phyloP scores from a whole-genome alignment of 35 echinoderm and acorn worm genomes.

The Anneissia japonica region DNA sequence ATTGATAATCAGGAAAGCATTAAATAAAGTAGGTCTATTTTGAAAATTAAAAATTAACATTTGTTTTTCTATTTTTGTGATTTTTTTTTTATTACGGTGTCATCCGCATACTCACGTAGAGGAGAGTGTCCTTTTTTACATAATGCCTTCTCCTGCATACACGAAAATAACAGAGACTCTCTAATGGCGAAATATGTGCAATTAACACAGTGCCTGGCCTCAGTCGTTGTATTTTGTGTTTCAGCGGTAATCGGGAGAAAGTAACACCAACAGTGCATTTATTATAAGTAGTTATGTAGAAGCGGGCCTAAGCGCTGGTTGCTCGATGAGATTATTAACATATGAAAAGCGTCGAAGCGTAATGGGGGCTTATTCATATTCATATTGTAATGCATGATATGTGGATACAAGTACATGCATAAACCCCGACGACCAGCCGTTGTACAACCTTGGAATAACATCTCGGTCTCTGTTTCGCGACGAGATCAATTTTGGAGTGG shows the following conservation, averaged over 20 bases:
- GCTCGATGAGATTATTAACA: background rate
- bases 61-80: no score
- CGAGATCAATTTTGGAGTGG: background rate
- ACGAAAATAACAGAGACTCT: background rate
- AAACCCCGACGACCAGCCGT: background rate
- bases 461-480: background rate
- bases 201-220: background rate
- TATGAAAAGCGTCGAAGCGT: background rate
- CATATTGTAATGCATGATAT: background rate
- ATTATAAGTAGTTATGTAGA: background rate
- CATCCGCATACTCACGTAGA: no score
- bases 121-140: no score
- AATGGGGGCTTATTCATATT: background rate
- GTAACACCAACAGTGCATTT: background rate
- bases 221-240: background rate
- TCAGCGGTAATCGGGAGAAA: background rate
- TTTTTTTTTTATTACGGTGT: no score
- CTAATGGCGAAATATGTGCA: background rate
- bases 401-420: background rate
- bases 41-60: no score
- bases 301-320: background rate
- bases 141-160: no score
- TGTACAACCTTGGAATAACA: slow-evolving; percentile 1
- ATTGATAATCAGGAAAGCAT: no score
- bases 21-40: no score